phyloP scores from a whole-genome alignment of 2,888 invertebrate genomes.

The Epsilonema sp. region DNA sequence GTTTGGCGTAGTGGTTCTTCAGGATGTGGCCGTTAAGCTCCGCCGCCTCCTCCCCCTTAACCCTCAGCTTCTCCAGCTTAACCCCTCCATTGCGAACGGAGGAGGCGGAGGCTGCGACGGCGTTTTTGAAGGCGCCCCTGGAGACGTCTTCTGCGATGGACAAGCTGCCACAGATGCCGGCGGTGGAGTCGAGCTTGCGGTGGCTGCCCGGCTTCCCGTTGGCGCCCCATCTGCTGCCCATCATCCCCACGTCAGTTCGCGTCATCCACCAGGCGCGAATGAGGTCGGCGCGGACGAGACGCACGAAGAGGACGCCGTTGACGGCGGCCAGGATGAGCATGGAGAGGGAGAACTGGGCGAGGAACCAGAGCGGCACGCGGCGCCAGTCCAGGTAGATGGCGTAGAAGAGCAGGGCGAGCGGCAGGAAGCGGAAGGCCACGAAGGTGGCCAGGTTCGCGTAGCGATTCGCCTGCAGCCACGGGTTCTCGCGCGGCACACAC shows the following conservation, averaged over 20 bases:
- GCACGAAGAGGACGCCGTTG: slow-evolving; percentile 2
- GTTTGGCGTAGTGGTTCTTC: too few species aligned
- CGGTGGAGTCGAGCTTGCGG: not conserved
- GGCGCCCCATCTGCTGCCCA: too few species aligned
- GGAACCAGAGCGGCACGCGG: slow-evolving; percentile 5
- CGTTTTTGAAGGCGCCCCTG: too few species aligned
- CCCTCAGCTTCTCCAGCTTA: too few species aligned
- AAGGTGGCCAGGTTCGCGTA: slow-evolving; percentile 2
- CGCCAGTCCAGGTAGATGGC: not conserved
- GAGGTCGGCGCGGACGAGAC: slow-evolving; percentile 3
- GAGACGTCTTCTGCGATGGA: not conserved
- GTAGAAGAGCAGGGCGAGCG: not conserved
- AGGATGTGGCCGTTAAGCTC: too few species aligned
- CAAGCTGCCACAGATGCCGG: not conserved
- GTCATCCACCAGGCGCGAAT: not conserved
- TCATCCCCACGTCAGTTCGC: too few species aligned
- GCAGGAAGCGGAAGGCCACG: not conserved
- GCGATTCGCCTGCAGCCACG: not conserved
- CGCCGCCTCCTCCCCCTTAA: too few species aligned
- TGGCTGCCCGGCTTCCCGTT: not conserved
- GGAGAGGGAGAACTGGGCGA: not conserved
- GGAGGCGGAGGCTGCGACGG: too few species aligned
- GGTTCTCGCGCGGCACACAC: not conserved
- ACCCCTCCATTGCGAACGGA: too few species aligned
- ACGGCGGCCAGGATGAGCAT: not conserved